Percentiles rank a stretch among this genome's conserved stretches.
These are phyloP conservation scores for Mactromeris polynyma DNA, from an alignment of 2,888 invertebrate species.

Conservation along the genomic window DNA sequence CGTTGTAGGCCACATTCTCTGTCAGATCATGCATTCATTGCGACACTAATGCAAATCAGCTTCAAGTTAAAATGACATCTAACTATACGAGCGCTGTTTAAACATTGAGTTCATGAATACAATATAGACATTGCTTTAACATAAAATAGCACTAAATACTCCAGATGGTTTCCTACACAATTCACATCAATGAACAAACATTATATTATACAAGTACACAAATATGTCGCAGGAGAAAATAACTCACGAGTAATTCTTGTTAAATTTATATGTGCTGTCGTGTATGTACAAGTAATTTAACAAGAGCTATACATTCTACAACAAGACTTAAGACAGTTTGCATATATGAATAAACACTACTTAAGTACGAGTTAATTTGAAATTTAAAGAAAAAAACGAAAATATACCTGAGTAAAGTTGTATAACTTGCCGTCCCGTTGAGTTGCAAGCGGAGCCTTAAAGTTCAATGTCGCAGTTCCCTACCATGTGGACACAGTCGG, in stretches of 20 bases:
- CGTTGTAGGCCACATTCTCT: background rate
- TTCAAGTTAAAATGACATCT: background rate
- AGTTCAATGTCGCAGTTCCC: no score
- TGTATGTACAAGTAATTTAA: background rate
- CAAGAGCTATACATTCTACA: background rate
- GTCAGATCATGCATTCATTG: background rate
- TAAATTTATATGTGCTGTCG: background rate
- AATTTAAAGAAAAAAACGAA: background rate
- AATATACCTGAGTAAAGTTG: background rate
- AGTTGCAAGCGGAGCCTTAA: background rate
- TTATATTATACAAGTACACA: background rate
- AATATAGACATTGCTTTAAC: background rate
- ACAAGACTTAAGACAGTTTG: background rate
- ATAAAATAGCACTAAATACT: background rate
- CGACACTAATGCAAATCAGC: conserved; percentile 1
- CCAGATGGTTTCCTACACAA: background rate
- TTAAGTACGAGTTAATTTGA: background rate
- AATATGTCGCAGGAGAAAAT: background rate
- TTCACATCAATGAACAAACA: background rate
- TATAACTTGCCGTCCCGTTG: background rate
- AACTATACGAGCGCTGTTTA: background rate
- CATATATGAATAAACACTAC: background rate
- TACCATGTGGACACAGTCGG: background rate
- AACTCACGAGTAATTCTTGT: no score
- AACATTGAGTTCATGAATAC: background rate